Evolutionary conservation across 1,140 invertebrate species (phyloP).

Genomic region (Formica exsecta): DNA sequence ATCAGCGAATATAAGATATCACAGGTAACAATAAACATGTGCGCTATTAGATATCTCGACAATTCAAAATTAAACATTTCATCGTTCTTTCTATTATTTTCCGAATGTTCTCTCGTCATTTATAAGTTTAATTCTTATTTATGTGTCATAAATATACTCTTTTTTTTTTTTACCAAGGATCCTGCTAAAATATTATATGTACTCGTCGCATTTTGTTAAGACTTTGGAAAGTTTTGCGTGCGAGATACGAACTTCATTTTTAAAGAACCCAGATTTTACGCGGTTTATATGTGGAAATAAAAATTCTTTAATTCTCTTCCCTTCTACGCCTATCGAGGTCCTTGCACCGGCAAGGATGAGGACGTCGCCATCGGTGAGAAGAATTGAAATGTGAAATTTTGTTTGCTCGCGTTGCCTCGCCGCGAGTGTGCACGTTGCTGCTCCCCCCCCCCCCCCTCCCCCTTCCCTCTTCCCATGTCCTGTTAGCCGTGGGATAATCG

Average conservation of each 20-base stretch:
- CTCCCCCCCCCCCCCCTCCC: too few species aligned
- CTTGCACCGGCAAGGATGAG: background rate
- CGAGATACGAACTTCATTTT: background rate
- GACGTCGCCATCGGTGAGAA: background rate
- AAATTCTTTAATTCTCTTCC: background rate
- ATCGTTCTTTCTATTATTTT: slow-evolving; percentile 34
- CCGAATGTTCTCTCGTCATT: slow-evolving; percentile 11
- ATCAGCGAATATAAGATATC: background rate
- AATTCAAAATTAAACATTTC: background rate
- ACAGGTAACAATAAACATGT: background rate
- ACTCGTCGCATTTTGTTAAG: background rate
- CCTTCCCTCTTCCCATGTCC: background rate
- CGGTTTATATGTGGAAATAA: background rate
- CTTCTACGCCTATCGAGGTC: background rate
- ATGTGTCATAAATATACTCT: slow-evolving; percentile 12
- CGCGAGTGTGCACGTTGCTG: background rate
- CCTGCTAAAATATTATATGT: slow-evolving; percentile 1
- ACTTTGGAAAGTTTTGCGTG: background rate
- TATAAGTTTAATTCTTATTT: slow-evolving; percentile 31
- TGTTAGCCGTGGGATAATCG: slow-evolving; percentile 63
- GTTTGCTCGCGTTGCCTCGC: slow-evolving; percentile 24
- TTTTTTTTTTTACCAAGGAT: background rate
- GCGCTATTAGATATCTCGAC: slow-evolving; percentile 8
- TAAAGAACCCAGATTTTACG: background rate
- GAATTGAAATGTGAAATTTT: slow-evolving; percentile 38